These are phyloP conservation scores for Phoxinus phoxinus DNA, from an alignment of 2,113 vertebrate genomes.

Conservation along the genomic window DNA sequence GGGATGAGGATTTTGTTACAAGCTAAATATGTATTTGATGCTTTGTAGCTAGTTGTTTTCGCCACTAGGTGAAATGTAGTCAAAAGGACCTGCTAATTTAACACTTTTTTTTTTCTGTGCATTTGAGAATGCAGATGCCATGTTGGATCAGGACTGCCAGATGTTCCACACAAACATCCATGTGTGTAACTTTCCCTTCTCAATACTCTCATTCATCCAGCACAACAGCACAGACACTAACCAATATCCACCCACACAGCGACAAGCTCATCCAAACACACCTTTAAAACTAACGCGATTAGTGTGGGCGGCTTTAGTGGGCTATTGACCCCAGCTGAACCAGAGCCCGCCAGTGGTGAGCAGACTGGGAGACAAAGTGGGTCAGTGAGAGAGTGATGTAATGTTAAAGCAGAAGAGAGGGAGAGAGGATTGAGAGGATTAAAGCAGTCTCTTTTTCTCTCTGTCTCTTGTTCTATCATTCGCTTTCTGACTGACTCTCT, in stretches of 20 bases:
- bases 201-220: constrained; percentile 16
- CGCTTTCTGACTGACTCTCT: constrained; percentile 33
- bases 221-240: constrained; percentile 41
- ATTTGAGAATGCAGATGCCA: background rate
- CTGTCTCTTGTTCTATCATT: background rate
- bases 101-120: background rate
- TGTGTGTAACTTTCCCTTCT: constrained; percentile 20
- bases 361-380: constrained; percentile 60
- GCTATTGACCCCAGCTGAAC: constrained; percentile 55
- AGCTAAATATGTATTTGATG: background rate
- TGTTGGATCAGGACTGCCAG: background rate
- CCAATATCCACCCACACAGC: constrained; percentile 19
- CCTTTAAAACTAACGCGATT: constrained; percentile 22
- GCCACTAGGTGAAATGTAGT: background rate
- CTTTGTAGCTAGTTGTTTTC: background rate
- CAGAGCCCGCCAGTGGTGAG: constrained; percentile 44
- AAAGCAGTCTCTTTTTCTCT: constrained; percentile 60
- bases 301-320: constrained; percentile 41
- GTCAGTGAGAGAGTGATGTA: constrained; percentile 64
- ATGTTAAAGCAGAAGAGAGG: constrained; percentile 60
- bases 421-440: constrained; percentile 67
- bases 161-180: constrained; percentile 24
- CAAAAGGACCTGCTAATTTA: background rate
- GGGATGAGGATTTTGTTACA: background rate
- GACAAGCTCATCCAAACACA: constrained; percentile 18